phyloP scores from a whole-genome alignment of 2,888 invertebrate genomes.

The Xestia sexstrigata region DNA sequence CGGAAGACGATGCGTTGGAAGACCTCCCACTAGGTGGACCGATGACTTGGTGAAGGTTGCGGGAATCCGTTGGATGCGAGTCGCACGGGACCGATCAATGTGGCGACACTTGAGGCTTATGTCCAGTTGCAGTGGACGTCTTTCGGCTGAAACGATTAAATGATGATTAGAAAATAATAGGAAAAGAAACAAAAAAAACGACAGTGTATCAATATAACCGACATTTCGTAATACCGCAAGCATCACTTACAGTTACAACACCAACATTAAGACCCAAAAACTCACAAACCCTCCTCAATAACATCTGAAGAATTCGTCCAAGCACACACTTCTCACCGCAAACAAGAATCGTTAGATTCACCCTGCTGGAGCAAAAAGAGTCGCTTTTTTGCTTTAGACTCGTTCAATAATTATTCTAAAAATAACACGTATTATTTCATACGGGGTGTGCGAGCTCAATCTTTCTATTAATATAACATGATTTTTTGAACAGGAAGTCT shows the following conservation, averaged over 20 bases:
- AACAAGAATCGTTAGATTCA: neutral
- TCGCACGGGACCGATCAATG: too few species aligned
- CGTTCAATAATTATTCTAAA: neutral
- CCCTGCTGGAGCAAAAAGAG: neutral
- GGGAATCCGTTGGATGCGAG: too few species aligned
- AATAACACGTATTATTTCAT: neutral
- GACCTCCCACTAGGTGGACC: too few species aligned
- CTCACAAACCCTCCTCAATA: slow-evolving; percentile 7
- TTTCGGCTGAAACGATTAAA: too few species aligned
- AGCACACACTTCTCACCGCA: slow-evolving; percentile 41
- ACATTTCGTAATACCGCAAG: neutral
- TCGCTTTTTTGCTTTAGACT: neutral
- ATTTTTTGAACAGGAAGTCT: too few species aligned
- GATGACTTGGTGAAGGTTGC: too few species aligned
- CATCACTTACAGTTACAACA: slow-evolving; percentile 12
- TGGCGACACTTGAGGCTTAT: too few species aligned
- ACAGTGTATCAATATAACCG: neutral
- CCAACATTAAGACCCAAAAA: neutral
- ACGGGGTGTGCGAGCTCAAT: too few species aligned
- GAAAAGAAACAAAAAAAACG: neutral
- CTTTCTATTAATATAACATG: too few species aligned
- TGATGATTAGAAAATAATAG: too few species aligned
- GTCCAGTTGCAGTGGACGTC: too few species aligned
- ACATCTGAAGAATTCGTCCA: slow-evolving; percentile 47
- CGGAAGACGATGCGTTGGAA: too few species aligned